phyloP scores from a whole-genome alignment of 2,113 vertebrate species.

The Mesembrinibis cayennensis region DNA sequence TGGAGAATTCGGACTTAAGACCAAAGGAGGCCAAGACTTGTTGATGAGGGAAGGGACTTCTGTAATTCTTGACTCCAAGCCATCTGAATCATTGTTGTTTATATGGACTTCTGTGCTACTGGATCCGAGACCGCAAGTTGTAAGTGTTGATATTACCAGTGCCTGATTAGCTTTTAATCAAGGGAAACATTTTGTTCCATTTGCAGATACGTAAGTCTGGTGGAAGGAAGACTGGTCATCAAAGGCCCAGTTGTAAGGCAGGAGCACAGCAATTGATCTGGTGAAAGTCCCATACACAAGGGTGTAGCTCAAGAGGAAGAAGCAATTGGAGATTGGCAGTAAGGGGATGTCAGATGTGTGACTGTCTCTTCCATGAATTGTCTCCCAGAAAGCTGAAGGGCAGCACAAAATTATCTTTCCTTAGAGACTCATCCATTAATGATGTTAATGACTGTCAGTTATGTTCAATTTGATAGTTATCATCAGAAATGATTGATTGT shows the following conservation, averaged over 20 bases:
- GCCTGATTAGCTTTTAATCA: not conserved
- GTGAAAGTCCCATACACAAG: not conserved
- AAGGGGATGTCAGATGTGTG: not conserved
- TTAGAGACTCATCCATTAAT: not conserved
- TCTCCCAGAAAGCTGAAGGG: slow-evolving; percentile 20
- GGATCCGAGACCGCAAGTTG: not conserved
- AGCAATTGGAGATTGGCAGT: not conserved
- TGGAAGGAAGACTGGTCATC: not conserved
- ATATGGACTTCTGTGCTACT: not conserved
- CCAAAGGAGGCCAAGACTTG: not conserved
- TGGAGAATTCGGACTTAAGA: not conserved
- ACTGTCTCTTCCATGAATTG: not conserved
- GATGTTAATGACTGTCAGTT: not conserved
- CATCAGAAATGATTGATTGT: not conserved
- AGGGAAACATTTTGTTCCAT: not conserved
- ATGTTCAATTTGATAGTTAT: not conserved
- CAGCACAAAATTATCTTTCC: not conserved
- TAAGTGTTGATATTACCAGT: not conserved
- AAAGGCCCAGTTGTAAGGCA: not conserved
- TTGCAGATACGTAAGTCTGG: not conserved
- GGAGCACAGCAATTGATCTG: not conserved
- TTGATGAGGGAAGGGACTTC: not conserved
- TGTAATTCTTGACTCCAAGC: not conserved
- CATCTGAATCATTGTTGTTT: not conserved
- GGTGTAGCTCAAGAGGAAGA: not conserved